Evolutionary conservation across 2,888 invertebrate species (phyloP), one percentile per base, ranked within the genome.

Genomic region (Rotaria socialis): DNA sequence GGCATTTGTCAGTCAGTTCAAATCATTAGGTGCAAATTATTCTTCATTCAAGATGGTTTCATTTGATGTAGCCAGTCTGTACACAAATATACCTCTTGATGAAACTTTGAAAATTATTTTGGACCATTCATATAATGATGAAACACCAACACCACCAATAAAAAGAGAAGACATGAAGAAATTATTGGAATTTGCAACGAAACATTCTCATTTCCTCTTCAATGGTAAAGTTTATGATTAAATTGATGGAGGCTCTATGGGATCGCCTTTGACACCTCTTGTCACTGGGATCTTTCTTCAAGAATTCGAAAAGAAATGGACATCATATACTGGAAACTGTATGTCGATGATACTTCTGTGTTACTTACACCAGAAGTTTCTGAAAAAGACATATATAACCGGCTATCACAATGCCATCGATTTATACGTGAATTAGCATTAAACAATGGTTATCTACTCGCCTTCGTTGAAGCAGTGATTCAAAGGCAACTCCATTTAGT

Each of bases 171-270:
- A 60, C 16, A n/a, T 60, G n/a, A 60, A 60, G 60, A 60, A 50
- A 84, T 19, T 84, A 19, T 27, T 84, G n/a, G 50, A 27, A 0
- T 84, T 47, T 84, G 52, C 84, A 1, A 84, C 84, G 16, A 5
- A 84, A 50, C 0, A 47, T 5, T 52, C 84, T 1, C 52, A 50
- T 84, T 50, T 47, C 22, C 41, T 52, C 14, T 52, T 27, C 47
- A 84, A 52, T 50, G 84, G 84, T 27, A 84, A 84, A 52, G 14
- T 84, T 4, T 84, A 84, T n/a, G 50, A 52, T n/a, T 50, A 84
- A n/a, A 50, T n/a, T 0, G 84, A 84, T 50, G 84, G 84, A 19
- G 50, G 41, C 11, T n/a, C 24, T 27, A 50, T 84, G 84, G 52
- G 84, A 7, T 43, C 84, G 22, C 84, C 84, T 43, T 50, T 84